Base-by-base conservation (phyloP, 2,113 vertebrate genomes). In the Odocoileus virginianus region DNA sequence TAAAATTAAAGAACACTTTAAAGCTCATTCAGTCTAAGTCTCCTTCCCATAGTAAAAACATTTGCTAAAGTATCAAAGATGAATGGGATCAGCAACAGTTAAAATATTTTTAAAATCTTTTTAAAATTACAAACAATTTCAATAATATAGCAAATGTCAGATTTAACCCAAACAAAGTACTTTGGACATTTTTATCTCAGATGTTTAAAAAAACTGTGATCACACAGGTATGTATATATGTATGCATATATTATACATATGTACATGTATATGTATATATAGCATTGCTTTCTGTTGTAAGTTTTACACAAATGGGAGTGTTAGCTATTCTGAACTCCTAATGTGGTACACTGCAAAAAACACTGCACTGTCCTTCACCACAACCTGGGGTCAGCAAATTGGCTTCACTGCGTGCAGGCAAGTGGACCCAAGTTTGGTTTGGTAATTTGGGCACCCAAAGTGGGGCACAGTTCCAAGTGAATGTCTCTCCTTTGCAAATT, bases 1-100 rank as follows among this genome's bases (percentile, higher is more conserved):
- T 64, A 64, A 94, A 92, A 94, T 58, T 96, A 47, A 87, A 92
- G 83, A 94, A 60, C 81, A 87, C 25, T n/a, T 90, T 92, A 82
- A 81, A 67, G 17, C 16, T 94, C 11, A 16, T 14, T 43, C 25
- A 83, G n/a, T 19, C 43, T 25, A 58, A 71, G 12, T 10, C 25
- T 93, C n/a, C 40, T 90, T 95, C n/a, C 23, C 50, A 92, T 17
- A 55, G 30, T 40, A 76, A 64, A 92, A 78, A 58, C 12, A 74
- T 57, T 94, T 76, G 57, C 33, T 82, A 86, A 95, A 92, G 58
- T 52, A 45, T 11, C 30, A 76, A 52, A 89, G 67, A 95, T 78
- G 33, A 3, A 54, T 78, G n/a, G 27, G 43, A 54, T 47, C 50
- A 60, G 17, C 55, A 84, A 57, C 7, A 47, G 30, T 71, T 87